A percentile compares a stretch with the other conserved stretches of the same genome.
These are phyloP conservation scores for Styela clava DNA, from an alignment of 23 tunicate genomes.

Conservation along the genomic window DNA sequence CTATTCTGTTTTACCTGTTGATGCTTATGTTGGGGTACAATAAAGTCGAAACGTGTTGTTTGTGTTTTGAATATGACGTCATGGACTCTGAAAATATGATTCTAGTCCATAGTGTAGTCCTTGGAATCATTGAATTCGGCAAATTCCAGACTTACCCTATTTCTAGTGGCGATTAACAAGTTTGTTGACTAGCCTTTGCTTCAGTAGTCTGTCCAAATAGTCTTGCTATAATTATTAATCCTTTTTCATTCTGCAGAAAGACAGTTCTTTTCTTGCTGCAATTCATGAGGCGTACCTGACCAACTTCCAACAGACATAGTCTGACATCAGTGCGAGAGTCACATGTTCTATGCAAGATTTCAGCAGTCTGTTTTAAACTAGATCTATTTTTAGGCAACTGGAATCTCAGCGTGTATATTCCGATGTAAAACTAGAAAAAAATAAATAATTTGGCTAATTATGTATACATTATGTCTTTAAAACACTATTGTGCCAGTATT, in stretches of 20 bases:
- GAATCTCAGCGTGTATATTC: slow-evolving; percentile 35
- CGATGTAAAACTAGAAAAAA: not conserved
- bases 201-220: too few relatives aligned
- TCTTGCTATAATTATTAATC: not conserved
- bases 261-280: slow-evolving; percentile 12
- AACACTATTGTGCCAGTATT: not conserved
- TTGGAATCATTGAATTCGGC: too few relatives aligned
- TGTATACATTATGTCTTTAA: not conserved
- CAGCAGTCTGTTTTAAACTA: slow-evolving; percentile 14
- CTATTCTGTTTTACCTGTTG: too few relatives aligned
- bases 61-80: too few relatives aligned
- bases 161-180: too few relatives aligned
- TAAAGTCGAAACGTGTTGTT: too few relatives aligned
- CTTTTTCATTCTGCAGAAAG: not conserved
- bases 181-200: too few relatives aligned
- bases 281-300: slow-evolving; percentile 18
- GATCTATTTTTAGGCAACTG: slow-evolving; percentile 24
- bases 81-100: too few relatives aligned
- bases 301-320: slow-evolving; percentile 12
- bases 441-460: not conserved
- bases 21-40: too few relatives aligned
- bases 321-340: not conserved
- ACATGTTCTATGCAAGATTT: not conserved
- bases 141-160: too few relatives aligned
- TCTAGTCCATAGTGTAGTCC: too few relatives aligned